phyloP scores from a whole-genome alignment of 2,888 invertebrate species.

The Pristionchus japonicus region DNA sequence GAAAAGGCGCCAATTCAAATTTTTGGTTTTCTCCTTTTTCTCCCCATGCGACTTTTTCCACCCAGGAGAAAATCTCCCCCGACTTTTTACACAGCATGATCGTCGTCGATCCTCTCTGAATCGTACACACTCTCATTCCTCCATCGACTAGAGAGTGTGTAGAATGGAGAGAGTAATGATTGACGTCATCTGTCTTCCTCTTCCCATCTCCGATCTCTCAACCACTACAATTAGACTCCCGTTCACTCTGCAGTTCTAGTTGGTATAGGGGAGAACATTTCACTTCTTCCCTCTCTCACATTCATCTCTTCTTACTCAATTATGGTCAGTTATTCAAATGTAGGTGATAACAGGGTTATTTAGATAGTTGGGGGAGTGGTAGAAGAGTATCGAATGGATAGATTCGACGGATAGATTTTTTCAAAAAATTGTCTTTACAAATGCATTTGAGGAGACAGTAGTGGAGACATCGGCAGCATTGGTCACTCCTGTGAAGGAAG shows the following conservation, averaged over 20 bases:
- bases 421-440: too few species aligned
- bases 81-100: too few species aligned
- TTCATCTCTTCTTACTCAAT: too few species aligned
- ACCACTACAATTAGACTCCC: background rate
- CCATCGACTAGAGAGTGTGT: background rate
- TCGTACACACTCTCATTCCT: background rate
- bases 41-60: too few species aligned
- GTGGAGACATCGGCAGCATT: background rate
- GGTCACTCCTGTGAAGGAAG: background rate
- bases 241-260: background rate
- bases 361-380: too few species aligned
- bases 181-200: background rate
- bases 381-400: too few species aligned
- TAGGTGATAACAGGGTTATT: too few species aligned
- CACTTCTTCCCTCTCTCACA: background rate
- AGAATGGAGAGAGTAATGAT: background rate
- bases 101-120: background rate
- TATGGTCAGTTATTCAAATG: background rate
- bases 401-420: too few species aligned
- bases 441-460: background rate
- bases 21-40: too few species aligned
- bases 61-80: too few species aligned
- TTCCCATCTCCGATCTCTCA: background rate
- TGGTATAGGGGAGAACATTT: background rate
- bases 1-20: too few species aligned